A percentile compares a stretch with the other conserved stretches of the same genome.
Evolutionary conservation across 2,888 invertebrate genomes (phyloP).

Genomic region (Pardosa pseudoannulata): DNA sequence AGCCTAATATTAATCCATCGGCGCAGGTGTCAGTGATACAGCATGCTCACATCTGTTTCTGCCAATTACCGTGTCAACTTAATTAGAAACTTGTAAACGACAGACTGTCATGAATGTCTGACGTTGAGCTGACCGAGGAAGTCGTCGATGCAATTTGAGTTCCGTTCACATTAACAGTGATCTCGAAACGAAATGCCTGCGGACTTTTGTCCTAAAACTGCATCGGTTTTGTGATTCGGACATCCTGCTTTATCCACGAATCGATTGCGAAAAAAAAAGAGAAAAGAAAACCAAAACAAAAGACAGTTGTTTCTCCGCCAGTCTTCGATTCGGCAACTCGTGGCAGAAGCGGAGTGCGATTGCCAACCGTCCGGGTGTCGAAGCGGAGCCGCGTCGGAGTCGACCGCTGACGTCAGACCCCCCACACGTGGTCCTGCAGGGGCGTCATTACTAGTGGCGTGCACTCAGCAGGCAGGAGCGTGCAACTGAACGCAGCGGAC

Average conservation of each 20-base stretch:
- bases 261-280: background rate
- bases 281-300: no score
- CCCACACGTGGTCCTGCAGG: constrained; percentile 63
- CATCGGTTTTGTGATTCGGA: background rate
- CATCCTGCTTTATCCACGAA: background rate
- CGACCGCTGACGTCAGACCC: constrained; percentile 55
- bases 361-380: constrained; percentile 34
- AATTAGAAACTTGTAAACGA: background rate
- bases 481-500: constrained; percentile 40
- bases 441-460: constrained; percentile 43
- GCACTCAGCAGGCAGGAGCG: constrained; percentile 38
- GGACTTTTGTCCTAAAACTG: background rate
- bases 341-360: constrained; percentile 32
- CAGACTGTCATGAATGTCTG: background rate
- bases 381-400: constrained; percentile 27
- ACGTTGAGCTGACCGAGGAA: background rate
- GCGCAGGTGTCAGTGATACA: background rate
- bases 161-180: background rate
- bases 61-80: background rate
- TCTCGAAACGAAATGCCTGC: background rate
- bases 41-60: background rate
- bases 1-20: background rate
- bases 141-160: no score
- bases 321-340: constrained; percentile 31
- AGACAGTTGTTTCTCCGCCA: background rate